These are phyloP conservation scores for Passer montanus DNA, from an alignment of 2,113 vertebrate species.

Conservation along the genomic window DNA sequence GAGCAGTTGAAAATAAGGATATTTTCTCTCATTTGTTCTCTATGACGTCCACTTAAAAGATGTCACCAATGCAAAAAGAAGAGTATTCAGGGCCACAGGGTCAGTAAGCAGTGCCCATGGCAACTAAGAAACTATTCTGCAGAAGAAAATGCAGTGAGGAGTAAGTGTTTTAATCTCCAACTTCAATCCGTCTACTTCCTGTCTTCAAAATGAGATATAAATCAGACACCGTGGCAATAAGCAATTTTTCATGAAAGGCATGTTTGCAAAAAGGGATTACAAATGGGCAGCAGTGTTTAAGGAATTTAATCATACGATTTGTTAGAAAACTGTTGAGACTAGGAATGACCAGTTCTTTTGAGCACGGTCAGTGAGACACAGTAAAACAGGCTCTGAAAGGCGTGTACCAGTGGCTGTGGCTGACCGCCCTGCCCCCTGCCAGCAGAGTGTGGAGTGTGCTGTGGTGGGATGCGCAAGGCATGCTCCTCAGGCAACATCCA, in stretches of 20 bases:
- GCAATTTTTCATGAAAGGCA: constrained; percentile 76
- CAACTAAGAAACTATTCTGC: constrained; percentile 76
- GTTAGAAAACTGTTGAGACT: constrained; percentile 72
- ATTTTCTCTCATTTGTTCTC: constrained; percentile 64
- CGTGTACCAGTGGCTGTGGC: not conserved
- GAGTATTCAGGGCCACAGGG: constrained; percentile 57
- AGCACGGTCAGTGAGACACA: constrained; percentile 52
- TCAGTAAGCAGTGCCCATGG: constrained; percentile 74
- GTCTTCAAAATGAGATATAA: constrained; percentile 81
- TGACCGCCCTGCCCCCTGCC: not conserved
- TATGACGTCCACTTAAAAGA: constrained; percentile 68
- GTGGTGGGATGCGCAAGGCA: not conserved
- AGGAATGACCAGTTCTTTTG: constrained; percentile 67
- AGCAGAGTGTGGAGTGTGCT: not conserved
- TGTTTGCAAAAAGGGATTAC: constrained; percentile 76
- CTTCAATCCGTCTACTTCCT: constrained; percentile 81
- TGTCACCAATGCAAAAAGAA: constrained; percentile 71
- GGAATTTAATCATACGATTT: constrained; percentile 78
- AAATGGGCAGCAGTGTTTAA: constrained; percentile 69
- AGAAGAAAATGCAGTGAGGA: constrained; percentile 72
- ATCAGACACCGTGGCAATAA: constrained; percentile 67
- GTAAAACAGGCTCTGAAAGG: constrained; percentile 59
- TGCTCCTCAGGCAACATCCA: not conserved
- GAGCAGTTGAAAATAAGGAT: constrained; percentile 54
- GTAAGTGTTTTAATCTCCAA: constrained; percentile 81